These are phyloP conservation scores for Polypterus senegalus DNA, from an alignment of 2,113 vertebrate species.

Conservation along the genomic window DNA sequence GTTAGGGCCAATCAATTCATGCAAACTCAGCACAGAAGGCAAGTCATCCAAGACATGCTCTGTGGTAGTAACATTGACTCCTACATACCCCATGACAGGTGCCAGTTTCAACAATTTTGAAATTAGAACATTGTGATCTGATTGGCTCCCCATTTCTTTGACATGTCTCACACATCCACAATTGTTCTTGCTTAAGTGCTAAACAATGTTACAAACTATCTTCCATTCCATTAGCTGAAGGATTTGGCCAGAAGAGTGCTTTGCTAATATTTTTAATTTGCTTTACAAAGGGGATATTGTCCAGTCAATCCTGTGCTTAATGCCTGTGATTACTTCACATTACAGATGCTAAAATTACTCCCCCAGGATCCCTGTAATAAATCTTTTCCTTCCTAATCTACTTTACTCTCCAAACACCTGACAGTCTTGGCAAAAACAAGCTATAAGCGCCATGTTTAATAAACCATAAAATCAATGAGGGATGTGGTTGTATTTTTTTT, in stretches of 20 bases:
- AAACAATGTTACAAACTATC: conserved; percentile 35
- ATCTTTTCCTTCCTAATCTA: conserved; percentile 28
- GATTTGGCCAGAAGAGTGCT: conserved; percentile 10
- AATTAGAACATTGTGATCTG: too few species aligned
- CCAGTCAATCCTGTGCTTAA: conserved; percentile 33
- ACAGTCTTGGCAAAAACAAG: conserved; percentile 17
- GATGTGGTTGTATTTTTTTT: conserved; percentile 6
- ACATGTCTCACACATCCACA: too few species aligned
- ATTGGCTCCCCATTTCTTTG: too few species aligned
- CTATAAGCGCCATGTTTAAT: conserved; percentile 16
- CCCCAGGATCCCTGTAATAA: conserved; percentile 24
- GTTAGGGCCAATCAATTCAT: too few species aligned
- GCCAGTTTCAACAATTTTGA: too few species aligned
- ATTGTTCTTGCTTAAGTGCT: not conserved
- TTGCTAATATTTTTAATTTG: conserved; percentile 38
- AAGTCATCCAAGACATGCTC: too few species aligned
- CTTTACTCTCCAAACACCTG: conserved; percentile 34
- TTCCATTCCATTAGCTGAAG: conserved; percentile 33
- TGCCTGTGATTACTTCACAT: conserved; percentile 45
- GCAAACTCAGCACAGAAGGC: too few species aligned
- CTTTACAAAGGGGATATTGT: conserved; percentile 35
- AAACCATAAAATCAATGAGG: conserved; percentile 16
- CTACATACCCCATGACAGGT: too few species aligned
- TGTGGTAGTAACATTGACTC: too few species aligned
- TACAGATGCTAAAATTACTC: conserved; percentile 42